phyloP scores from a whole-genome alignment of 1,140 invertebrate species.

The Tetramorium simillimum region DNA sequence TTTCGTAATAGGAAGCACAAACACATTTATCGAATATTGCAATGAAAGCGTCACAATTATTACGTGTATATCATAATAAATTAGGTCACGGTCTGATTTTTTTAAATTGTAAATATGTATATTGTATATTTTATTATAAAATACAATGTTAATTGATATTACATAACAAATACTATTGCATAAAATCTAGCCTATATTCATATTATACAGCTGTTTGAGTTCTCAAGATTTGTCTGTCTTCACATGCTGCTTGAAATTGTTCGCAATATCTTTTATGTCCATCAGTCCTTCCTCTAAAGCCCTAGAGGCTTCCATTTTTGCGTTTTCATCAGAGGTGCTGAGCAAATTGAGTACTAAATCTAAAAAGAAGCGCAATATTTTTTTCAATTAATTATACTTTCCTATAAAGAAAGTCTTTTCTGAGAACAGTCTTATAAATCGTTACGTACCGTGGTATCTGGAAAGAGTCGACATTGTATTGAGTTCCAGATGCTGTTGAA shows the following conservation, averaged over 20 bases:
- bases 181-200: neutral
- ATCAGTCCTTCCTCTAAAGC: constrained; percentile 81
- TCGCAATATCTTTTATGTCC: constrained; percentile 86
- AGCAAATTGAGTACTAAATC: constrained; percentile 88
- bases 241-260: constrained; percentile 85
- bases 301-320: constrained; percentile 80
- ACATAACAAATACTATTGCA: constrained; percentile 4
- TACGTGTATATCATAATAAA: constrained; percentile 16
- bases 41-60: neutral
- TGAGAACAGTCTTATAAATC: constrained; percentile 34
- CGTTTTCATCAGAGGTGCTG: constrained; percentile 83
- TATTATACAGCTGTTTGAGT: neutral
- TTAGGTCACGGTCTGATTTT: neutral
- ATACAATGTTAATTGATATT: neutral
- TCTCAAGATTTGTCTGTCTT: constrained; percentile 75
- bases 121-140: constrained; percentile 29
- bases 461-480: constrained; percentile 88
- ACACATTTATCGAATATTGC: constrained; percentile 2
- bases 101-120: neutral
- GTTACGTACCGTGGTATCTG: constrained; percentile 91
- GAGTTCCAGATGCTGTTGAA: constrained; percentile 89
- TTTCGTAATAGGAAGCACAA: neutral
- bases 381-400: constrained; percentile 39
- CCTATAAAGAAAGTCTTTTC: constrained; percentile 13
- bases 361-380: constrained; percentile 70